phyloP scores from a whole-genome alignment of 53 echinoderm and acorn worm species.

The Echinarachnius parma region DNA sequence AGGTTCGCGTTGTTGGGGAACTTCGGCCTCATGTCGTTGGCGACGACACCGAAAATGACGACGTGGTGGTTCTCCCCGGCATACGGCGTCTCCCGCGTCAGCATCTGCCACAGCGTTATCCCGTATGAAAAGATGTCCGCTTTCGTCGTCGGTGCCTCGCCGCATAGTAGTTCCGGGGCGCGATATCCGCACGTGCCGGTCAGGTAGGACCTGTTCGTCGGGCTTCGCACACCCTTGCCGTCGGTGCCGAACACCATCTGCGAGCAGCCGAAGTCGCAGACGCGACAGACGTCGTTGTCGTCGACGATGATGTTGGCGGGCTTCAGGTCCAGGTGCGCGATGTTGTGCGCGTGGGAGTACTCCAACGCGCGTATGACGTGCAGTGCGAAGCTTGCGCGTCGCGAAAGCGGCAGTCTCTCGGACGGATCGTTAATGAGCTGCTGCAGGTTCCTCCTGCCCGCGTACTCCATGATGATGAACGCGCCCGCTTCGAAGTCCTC shows the following conservation, averaged over 20 bases:
- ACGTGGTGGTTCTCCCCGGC: constrained; percentile 90
- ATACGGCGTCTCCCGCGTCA: constrained; percentile 81
- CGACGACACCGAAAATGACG: constrained; percentile 91
- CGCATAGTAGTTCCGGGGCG: constrained; percentile 92
- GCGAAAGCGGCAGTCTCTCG: constrained; percentile 50
- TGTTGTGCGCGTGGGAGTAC: constrained; percentile 74
- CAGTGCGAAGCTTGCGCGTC: constrained; percentile 55
- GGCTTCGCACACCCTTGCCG: constrained; percentile 52
- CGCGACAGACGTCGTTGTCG: constrained; percentile 64
- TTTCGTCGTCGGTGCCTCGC: constrained; percentile 71
- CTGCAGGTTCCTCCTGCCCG: constrained; percentile 79
- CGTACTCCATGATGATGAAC: constrained; percentile 99
- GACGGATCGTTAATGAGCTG: constrained; percentile 76
- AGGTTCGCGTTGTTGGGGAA: constrained; percentile 54
- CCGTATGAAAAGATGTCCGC: constrained; percentile 94
- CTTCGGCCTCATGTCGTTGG: constrained; percentile 72
- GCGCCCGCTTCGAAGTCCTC: constrained; percentile 83
- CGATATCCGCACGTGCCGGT: constrained; percentile 91
- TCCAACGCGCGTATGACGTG: constrained; percentile 72
- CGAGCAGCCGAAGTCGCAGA: constrained; percentile 94
- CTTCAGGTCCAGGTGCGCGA: constrained; percentile 92
- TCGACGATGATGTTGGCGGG: constrained; percentile 88
- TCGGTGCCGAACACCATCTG: constrained; percentile 59
- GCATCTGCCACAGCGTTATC: constrained; percentile 94
- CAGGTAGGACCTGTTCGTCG: constrained; percentile 60